A percentile compares a stretch with the other conserved stretches of the same genome.
These are phyloP conservation scores for Sanderia malayensis DNA, from an alignment of 30 jellyfish, hydroid and myxozoan genomes.

Conservation along the genomic window DNA sequence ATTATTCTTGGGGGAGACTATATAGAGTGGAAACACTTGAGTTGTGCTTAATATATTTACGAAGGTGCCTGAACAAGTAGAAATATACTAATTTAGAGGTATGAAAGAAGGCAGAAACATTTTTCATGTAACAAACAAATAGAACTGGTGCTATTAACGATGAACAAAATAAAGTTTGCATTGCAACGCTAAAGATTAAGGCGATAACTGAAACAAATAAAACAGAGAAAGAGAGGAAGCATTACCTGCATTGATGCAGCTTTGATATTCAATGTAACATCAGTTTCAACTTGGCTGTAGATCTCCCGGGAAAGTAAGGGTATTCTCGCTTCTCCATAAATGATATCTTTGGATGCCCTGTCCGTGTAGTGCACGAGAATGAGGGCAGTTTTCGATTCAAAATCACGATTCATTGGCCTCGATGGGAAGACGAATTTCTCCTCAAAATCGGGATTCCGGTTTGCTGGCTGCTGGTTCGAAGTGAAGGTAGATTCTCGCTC, in stretches of 20 bases:
- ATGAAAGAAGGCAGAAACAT: too few species aligned
- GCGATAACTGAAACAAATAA: too few species aligned
- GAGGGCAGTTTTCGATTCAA: slow-evolving; percentile 73
- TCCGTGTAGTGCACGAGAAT: slow-evolving; percentile 60
- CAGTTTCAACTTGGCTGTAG: slow-evolving; percentile 80
- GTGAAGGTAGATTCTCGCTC: slow-evolving; percentile 71
- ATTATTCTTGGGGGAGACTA: too few species aligned
- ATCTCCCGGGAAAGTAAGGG: slow-evolving; percentile 81
- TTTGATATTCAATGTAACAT: slow-evolving; percentile 67
- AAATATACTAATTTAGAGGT: too few species aligned
- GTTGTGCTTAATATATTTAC: too few species aligned
- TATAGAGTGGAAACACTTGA: too few species aligned
- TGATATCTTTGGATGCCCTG: slow-evolving; percentile 53
- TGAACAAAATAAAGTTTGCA: too few species aligned
- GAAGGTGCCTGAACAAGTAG: too few species aligned
- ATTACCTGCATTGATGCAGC: slow-evolving; percentile 73
- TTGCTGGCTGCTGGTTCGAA: slow-evolving; percentile 39
- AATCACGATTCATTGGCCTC: slow-evolving; percentile 90
- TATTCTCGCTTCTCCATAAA: slow-evolving; percentile 83
- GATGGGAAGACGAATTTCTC: slow-evolving; percentile 80
- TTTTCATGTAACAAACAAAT: too few species aligned
- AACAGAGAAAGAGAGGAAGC: too few species aligned
- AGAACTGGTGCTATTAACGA: too few species aligned
- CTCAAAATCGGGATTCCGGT: slow-evolving; percentile 22
- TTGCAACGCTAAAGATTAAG: too few species aligned